Conservation (phyloP, 2,888 invertebrate species). For the Spicauda simplicius region DNA sequence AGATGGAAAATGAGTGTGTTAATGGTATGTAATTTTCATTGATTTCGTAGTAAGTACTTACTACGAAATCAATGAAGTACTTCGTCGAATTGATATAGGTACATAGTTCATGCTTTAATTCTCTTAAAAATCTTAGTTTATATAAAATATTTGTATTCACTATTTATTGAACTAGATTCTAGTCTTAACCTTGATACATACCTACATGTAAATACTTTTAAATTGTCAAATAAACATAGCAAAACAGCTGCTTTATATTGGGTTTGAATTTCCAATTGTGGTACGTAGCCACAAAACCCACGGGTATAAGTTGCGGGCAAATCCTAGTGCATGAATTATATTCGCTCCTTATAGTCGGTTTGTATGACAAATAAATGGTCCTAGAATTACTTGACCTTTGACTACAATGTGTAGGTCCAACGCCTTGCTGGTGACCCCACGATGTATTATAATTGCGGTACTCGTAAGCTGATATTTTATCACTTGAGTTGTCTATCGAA, state of each 20-base stretch:
- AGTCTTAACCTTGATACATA: too few relatives aligned
- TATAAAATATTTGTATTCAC: too few relatives aligned
- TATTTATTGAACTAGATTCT: too few relatives aligned
- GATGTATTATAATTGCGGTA: not conserved
- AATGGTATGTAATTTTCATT: too few relatives aligned
- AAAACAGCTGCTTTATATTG: not conserved
- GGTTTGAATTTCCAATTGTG: not conserved
- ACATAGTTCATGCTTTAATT: too few relatives aligned
- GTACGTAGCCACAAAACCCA: not conserved
- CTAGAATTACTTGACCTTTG: constrained; percentile 8
- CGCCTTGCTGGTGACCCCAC: not conserved
- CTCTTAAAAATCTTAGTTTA: too few relatives aligned
- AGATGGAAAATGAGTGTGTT: too few relatives aligned
- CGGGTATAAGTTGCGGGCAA: not conserved
- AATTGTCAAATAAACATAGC: too few relatives aligned
- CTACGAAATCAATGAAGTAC: too few relatives aligned
- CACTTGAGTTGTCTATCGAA: not conserved
- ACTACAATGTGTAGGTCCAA: constrained; percentile 3
- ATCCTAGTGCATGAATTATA: not conserved
- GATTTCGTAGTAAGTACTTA: too few relatives aligned
- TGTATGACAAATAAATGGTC: constrained; percentile 2
- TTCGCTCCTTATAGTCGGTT: not conserved
- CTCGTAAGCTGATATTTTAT: not conserved
- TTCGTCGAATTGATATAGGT: too few relatives aligned
- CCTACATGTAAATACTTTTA: too few relatives aligned